Evolutionary conservation across 2,797 vertebrate species (phyloP).

Genomic region (Amazona ochrocephala): DNA sequence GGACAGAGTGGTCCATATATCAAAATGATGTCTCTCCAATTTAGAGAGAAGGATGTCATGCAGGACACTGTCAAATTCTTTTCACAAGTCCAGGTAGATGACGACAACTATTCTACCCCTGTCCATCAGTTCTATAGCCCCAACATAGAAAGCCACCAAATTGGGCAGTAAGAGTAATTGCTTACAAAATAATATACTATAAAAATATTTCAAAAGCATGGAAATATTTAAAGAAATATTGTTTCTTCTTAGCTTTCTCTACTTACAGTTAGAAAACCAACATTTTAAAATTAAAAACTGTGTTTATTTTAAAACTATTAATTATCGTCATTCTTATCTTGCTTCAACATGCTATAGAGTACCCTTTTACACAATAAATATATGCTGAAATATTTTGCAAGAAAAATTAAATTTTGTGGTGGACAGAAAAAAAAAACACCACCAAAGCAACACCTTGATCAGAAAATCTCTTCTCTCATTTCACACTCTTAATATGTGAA

Average conservation of each 20-base stretch:
- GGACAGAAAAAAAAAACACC: not conserved
- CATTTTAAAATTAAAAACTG: not conserved
- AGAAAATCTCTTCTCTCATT: not conserved
- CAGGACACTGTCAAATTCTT: no score
- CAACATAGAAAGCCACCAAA: no score
- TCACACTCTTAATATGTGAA: not conserved
- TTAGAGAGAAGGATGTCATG: no score
- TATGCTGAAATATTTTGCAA: not conserved
- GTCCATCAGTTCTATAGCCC: no score
- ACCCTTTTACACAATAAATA: not conserved
- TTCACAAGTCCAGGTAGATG: no score
- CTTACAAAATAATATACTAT: not conserved
- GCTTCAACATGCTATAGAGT: not conserved
- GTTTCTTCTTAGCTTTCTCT: not conserved
- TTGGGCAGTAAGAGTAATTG: not conserved
- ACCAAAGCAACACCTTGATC: not conserved
- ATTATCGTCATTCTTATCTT: not conserved
- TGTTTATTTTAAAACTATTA: not conserved
- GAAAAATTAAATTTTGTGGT: not conserved
- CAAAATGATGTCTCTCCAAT: no score
- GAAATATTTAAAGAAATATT: not conserved
- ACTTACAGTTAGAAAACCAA: not conserved
- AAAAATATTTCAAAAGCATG: not conserved
- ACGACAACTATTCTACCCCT: no score
- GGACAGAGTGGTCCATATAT: no score